phyloP scores from a whole-genome alignment of 1,140 invertebrate species.

The Cydia splendana region DNA sequence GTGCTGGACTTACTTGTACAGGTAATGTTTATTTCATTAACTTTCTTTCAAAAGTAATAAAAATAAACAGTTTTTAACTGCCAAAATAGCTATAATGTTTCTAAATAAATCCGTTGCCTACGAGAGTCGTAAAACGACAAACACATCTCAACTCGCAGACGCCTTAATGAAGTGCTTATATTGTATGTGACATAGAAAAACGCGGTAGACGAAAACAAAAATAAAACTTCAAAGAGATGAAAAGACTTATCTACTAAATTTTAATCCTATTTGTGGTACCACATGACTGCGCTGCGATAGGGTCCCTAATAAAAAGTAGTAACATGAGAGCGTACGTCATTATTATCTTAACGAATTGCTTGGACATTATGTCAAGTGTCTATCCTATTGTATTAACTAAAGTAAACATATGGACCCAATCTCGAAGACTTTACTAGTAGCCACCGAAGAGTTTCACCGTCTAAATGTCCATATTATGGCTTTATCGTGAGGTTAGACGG shows the following conservation, averaged over 20 bases:
- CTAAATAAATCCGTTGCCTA: constrained; percentile 10
- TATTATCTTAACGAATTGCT: not conserved
- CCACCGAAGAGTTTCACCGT: no score
- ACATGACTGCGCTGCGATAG: not conserved
- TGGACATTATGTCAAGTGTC: not conserved
- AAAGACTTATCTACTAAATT: not conserved
- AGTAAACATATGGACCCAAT: not conserved
- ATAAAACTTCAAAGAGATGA: not conserved
- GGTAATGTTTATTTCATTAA: no score
- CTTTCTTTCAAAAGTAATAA: no score
- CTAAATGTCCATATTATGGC: no score
- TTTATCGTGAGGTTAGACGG: no score
- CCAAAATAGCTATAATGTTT: not conserved
- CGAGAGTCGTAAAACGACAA: constrained; percentile 15
- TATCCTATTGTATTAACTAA: not conserved
- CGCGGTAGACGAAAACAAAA: not conserved
- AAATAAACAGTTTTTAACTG: no score
- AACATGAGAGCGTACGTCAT: not conserved
- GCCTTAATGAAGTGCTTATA: constrained; percentile 16
- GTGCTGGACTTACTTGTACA: constrained; percentile 89
- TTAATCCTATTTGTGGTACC: not conserved
- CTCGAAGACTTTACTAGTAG: no score
- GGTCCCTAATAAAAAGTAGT: no score
- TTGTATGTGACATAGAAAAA: constrained; percentile 23
- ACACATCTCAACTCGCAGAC: constrained; percentile 10